These are phyloP conservation scores for Temnopleurus reevesii DNA, from an alignment of 53 echinoderm and acorn worm genomes.

Conservation along the genomic window DNA sequence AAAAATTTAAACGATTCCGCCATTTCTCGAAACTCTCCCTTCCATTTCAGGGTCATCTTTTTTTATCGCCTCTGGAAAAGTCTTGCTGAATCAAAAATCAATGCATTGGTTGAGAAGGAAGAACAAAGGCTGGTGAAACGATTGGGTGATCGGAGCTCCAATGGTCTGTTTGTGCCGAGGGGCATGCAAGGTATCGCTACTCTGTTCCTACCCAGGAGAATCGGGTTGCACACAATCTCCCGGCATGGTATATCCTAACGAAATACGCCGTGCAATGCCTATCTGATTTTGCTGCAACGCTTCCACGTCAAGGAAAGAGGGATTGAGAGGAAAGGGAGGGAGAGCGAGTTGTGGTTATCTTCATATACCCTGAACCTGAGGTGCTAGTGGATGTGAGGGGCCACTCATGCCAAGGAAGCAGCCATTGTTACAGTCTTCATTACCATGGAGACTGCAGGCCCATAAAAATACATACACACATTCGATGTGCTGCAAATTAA, in stretches of 20 bases:
- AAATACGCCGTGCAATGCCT: neutral
- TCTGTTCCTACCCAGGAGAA: slow-evolving; percentile 25
- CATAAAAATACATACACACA: slow-evolving; percentile 51
- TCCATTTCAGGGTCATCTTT: slow-evolving; percentile 24
- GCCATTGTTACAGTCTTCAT: slow-evolving; percentile 54
- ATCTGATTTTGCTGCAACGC: slow-evolving; percentile 15
- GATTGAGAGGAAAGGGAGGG: neutral
- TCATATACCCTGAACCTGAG: slow-evolving; percentile 8
- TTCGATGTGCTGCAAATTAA: slow-evolving; percentile 9
- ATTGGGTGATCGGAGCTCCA: slow-evolving; percentile 7
- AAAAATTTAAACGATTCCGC: neutral
- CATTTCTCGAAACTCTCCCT: neutral
- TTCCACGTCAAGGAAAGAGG: neutral
- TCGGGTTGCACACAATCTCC: slow-evolving; percentile 43
- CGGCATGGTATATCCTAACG: slow-evolving; percentile 1
- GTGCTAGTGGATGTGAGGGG: slow-evolving; percentile 39
- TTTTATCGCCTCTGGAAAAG: slow-evolving; percentile 17
- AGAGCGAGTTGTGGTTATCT: slow-evolving; percentile 1
- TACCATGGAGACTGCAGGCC: slow-evolving; percentile 22
- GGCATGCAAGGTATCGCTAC: slow-evolving; percentile 19
- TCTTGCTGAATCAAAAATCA: slow-evolving; percentile 40
- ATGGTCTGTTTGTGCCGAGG: slow-evolving; percentile 33
- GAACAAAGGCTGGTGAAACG: slow-evolving; percentile 1
- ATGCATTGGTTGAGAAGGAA: slow-evolving; percentile 7
- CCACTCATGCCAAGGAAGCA: slow-evolving; percentile 44